Percentiles rank a stretch among this genome's conserved stretches.
Evolutionary conservation across 2,888 invertebrate genomes (phyloP).

Genomic region (Loripinus fragilis): DNA sequence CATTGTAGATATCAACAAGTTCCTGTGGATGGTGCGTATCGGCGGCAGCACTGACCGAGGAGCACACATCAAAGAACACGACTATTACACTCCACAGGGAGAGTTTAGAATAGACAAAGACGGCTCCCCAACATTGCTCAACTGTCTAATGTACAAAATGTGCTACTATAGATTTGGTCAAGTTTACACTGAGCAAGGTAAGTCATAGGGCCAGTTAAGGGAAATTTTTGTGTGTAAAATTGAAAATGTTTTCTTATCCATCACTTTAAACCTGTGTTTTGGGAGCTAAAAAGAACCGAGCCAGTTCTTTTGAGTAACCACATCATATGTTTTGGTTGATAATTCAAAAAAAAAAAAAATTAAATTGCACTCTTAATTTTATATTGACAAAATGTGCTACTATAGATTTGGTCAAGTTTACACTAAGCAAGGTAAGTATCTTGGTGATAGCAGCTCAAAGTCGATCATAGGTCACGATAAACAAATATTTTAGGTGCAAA

Average conservation of each 20-base stretch:
- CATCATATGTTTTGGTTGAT: too few species aligned
- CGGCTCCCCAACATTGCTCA: conserved; percentile 94
- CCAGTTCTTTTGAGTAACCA: too few species aligned
- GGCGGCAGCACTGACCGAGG: conserved; percentile 98
- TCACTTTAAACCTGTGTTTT: too few species aligned
- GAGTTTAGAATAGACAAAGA: conserved; percentile 98
- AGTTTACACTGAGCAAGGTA: conserved; percentile 96
- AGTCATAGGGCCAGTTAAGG: too few species aligned
- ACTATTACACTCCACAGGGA: conserved; percentile 97
- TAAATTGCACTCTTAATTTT: too few species aligned
- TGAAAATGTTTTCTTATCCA: too few species aligned
- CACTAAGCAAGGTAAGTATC: conserved; percentile 92
- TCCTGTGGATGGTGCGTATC: conserved; percentile 99
- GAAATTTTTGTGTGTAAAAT: too few species aligned
- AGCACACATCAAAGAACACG: conserved; percentile 96
- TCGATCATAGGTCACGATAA: too few species aligned
- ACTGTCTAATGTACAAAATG: conserved; percentile 99
- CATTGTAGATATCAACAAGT: conserved; percentile 96
- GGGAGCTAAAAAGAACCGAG: too few species aligned
- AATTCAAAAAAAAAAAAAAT: too few species aligned
- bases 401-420: conserved; percentile 98
- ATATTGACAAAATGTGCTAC: conserved; percentile 99
- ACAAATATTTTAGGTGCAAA: too few species aligned
- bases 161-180: conserved; percentile 99
- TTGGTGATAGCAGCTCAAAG: too few species aligned